Conservation (phyloP, 1,140 invertebrate species). For the Penaeus vannamei region DNA sequence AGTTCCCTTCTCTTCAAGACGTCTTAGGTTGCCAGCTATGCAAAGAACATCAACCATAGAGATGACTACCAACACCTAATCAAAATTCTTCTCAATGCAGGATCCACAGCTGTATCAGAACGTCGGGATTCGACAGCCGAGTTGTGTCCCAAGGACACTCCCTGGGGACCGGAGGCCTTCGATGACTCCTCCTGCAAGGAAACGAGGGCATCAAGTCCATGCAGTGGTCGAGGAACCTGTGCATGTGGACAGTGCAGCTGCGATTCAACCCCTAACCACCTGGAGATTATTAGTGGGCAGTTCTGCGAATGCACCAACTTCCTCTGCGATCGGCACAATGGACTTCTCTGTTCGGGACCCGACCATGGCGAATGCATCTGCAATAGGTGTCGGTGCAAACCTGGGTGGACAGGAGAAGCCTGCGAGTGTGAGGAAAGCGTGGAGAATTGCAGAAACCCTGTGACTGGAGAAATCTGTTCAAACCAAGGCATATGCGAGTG, state of each 20-base stretch:
- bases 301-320: slow-evolving; percentile 97
- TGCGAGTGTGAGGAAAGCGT: slow-evolving; percentile 75
- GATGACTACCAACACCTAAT: too few species aligned
- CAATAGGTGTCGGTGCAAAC: slow-evolving; percentile 82
- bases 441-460: slow-evolving; percentile 72
- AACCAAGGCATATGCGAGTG: too few species aligned
- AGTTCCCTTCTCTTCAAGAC: too few species aligned
- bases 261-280: not conserved
- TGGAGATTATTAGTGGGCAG: slow-evolving; percentile 79
- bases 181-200: slow-evolving; percentile 8
- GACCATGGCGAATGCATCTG: slow-evolving; percentile 83
- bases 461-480: slow-evolving; percentile 48
- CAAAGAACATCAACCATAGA: too few species aligned
- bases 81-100: too few species aligned
- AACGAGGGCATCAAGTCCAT: not conserved
- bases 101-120: too few species aligned
- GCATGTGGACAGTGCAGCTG: not conserved
- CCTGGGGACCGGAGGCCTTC: not conserved
- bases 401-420: slow-evolving; percentile 71
- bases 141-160: not conserved
- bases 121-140: too few species aligned
- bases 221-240: slow-evolving; percentile 20
- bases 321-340: slow-evolving; percentile 87
- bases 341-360: slow-evolving; percentile 83
- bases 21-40: too few species aligned